A percentile compares a stretch with the other conserved stretches of the same genome.
phyloP scores from a whole-genome alignment of 1,140 invertebrate species.

The Phthorimaea operculella region DNA sequence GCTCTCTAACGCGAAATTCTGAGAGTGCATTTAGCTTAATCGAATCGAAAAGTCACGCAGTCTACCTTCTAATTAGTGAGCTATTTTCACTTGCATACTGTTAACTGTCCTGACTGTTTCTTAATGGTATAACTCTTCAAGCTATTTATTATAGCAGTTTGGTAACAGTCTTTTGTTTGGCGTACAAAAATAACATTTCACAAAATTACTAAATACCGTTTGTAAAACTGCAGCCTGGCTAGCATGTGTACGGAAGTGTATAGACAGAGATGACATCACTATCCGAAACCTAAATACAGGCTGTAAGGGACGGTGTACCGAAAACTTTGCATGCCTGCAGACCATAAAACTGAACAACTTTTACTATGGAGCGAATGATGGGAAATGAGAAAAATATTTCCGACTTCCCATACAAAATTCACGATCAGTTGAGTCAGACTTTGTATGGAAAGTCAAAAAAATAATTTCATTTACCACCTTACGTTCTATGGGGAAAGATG shows the following conservation, averaged over 20 bases:
- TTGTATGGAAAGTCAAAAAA: too few relatives aligned
- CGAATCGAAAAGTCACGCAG: background rate
- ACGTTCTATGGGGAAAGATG: too few relatives aligned
- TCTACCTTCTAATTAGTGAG: constrained; percentile 1
- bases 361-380: too few relatives aligned
- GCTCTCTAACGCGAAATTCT: background rate
- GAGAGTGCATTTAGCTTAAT: background rate
- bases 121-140: background rate
- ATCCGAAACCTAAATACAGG: too few relatives aligned
- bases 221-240: background rate
- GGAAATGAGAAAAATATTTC: too few relatives aligned
- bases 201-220: background rate
- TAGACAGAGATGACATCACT: too few relatives aligned
- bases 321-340: too few relatives aligned
- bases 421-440: too few relatives aligned
- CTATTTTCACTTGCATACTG: background rate
- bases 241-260: background rate
- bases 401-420: too few relatives aligned
- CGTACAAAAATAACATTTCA: background rate
- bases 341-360: too few relatives aligned
- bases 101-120: background rate
- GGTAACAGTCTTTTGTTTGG: background rate
- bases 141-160: background rate
- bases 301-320: too few relatives aligned
- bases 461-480: too few relatives aligned